These are phyloP conservation scores for Drosophila macrospina DNA, from an alignment of 2,888 invertebrate species.

Conservation along the genomic window DNA sequence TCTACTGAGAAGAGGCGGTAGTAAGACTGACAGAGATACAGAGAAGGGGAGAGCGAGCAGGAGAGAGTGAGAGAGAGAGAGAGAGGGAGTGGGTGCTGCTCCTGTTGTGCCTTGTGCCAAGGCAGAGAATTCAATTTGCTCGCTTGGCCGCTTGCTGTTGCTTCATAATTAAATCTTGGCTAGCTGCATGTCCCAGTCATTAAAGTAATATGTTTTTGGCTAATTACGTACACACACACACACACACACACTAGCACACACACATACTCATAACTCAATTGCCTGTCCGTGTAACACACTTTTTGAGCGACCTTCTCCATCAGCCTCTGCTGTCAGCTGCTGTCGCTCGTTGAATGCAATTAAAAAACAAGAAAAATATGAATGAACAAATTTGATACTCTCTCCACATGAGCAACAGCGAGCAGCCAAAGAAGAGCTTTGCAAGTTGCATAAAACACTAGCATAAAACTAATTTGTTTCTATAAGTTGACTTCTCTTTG, in stretches of 20 bases:
- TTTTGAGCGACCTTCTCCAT: conserved; percentile 11
- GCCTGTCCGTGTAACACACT: conserved; percentile 20
- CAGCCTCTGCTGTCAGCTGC: conserved; percentile 15
- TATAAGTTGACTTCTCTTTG: no score
- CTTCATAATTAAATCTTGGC: conserved; percentile 68
- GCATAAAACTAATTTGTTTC: no score
- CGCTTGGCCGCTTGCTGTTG: conserved; percentile 63
- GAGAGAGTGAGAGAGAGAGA: neutral
- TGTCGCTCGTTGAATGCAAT: conserved; percentile 35
- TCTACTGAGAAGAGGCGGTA: neutral
- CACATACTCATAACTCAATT: conserved; percentile 56
- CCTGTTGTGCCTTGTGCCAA: conserved; percentile 18
- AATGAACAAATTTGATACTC: no score
- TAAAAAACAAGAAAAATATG: conserved; percentile 13
- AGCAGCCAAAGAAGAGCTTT: no score
- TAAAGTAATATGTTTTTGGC: conserved; percentile 72
- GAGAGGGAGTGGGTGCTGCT: neutral
- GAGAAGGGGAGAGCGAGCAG: neutral
- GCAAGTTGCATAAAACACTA: no score
- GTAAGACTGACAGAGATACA: neutral
- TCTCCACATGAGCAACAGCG: no score
- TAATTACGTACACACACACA: conserved; percentile 57
- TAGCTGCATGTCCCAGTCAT: conserved; percentile 64
- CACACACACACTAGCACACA: conserved; percentile 9
- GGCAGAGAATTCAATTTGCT: conserved; percentile 53